Evolutionary conservation across 2,888 invertebrate genomes (phyloP), one percentile per base, ranked within the genome.

Genomic region (Drosophila hamatofila): DNA sequence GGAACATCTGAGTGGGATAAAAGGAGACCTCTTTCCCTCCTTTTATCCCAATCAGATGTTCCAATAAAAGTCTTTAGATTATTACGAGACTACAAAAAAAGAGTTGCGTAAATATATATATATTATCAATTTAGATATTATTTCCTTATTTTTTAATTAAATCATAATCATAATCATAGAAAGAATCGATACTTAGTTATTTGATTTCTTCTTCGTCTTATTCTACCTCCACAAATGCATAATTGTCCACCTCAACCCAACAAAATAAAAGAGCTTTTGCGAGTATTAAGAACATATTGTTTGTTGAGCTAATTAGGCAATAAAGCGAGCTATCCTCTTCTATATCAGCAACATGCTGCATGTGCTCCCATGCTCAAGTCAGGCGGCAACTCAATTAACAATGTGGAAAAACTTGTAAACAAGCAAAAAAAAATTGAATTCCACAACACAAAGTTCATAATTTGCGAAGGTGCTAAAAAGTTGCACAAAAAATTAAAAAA

Each of bases 401-500:
- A 80, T 72, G 72, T 57, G 52, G 58, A 65, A 42, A 18, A 55
- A 61, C 55, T 72, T 72, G 81, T 78, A 83, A 81, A 83, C 75
- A 84, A 81, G 75, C 68, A 78, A 75, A 76, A 76, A 74, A 30
- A 11, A 48, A 3, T 65, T 67, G 75, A 70, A 75, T 77, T 67
- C 71, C 70, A 76, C 78, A 76, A 72, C 72, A 25, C 6, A 71
- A 76, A 81, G 81, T 80, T 86, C 88, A 88, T 86, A 86, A 86
- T 86, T 86, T 88, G 84, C 88, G 82, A 86, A 88, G 85, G 85
- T 86, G 85, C 84, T 86, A 86, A 86, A 88, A 86, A 86, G 88
- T 86, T 88, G 83, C 88, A 83, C 30, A 79, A 80, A 88, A 84
- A 77, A 88, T 86, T 86, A 76, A 80, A 86, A 84, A 83, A 39